Evolutionary conservation across 1,140 invertebrate species (phyloP), one percentile per base, ranked within the genome.

Genomic region (Mactra quadrangularis): DNA sequence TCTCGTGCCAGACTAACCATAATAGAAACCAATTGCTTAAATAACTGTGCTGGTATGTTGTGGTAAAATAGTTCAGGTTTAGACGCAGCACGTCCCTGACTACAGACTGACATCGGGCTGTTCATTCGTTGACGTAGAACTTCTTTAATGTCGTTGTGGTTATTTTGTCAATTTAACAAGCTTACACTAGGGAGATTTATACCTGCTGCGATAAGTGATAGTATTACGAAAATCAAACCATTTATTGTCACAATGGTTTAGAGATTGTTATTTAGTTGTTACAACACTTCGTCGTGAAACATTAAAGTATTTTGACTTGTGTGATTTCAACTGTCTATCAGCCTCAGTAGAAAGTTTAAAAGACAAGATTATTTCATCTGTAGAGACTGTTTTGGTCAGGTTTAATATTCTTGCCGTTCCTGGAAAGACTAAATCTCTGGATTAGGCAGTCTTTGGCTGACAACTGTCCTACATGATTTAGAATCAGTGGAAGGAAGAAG

Each of bases 131-230:
- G 64, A 35, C 64, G 13, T 22, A 47, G 4, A 45, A 19, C 64
- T 47, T 33, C 35, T 68, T 68, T 68, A 50, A 52, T 68, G 64
- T 68, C n/a, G 64, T 68, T 31, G 47, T 50, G 11, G 19, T 68
- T 41, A 41, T 41, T n/a, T 68, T 31, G 25, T 31, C 19, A 52
- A 11, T 31, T 25, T 68, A 3, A 29, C 45, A 27, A 47, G 47
- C 41, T 47, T 27, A n/a, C 7, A 45, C 31, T 47, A 17, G 31
- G 22, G 27, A 68, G 17, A 50, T 50, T 68, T 68, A 50, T 35
- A 29, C 64, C 3, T 68, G 64, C 64, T 68, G 64, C 17, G 64
- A 68, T 29, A 50, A 50, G 9, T 41, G 45, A 68, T 68, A 11
- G 27, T 50, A 50, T 68, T 68, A 47, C 64, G 47, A 33, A 38